Percentiles rank a stretch among this genome's conserved stretches.
phyloP scores from a whole-genome alignment of 2,113 vertebrate species.

The Myrmophylax atrothorax region DNA sequence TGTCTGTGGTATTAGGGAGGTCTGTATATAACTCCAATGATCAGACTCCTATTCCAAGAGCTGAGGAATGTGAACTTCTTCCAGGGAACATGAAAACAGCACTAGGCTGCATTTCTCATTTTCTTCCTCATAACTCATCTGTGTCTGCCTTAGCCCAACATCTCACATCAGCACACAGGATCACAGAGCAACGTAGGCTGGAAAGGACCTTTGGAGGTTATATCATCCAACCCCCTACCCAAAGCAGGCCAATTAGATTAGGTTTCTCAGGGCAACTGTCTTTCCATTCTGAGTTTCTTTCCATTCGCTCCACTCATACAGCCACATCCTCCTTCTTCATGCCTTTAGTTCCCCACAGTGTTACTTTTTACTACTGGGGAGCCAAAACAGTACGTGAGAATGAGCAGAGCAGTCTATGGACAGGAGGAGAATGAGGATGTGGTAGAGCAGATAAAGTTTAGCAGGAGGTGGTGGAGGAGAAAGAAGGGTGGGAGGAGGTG shows the following conservation, averaged over 20 bases:
- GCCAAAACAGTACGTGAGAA: constrained; percentile 58
- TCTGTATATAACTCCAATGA: background rate
- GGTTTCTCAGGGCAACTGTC: background rate
- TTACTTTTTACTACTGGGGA: background rate
- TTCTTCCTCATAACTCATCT: background rate
- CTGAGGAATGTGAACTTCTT: background rate
- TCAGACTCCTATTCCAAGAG: background rate
- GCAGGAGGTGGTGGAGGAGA: constrained; percentile 54
- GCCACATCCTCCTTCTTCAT: constrained; percentile 37
- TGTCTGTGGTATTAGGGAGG: background rate
- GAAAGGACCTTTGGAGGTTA: background rate
- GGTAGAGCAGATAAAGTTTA: constrained; percentile 62
- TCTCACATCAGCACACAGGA: background rate
- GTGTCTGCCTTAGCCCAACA: background rate
- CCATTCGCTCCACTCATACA: background rate
- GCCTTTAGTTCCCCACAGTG: background rate
- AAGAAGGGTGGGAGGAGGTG: constrained; percentile 51
- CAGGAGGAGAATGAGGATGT: constrained; percentile 58
- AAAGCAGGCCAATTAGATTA: background rate
- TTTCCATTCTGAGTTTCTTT: background rate
- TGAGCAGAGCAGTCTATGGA: constrained; percentile 1
- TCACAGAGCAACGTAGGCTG: background rate
- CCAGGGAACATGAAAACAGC: background rate
- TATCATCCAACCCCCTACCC: background rate
- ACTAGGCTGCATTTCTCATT: background rate